phyloP scores from a whole-genome alignment of 23 tunicate genomes.

The Ascidia mentula region DNA sequence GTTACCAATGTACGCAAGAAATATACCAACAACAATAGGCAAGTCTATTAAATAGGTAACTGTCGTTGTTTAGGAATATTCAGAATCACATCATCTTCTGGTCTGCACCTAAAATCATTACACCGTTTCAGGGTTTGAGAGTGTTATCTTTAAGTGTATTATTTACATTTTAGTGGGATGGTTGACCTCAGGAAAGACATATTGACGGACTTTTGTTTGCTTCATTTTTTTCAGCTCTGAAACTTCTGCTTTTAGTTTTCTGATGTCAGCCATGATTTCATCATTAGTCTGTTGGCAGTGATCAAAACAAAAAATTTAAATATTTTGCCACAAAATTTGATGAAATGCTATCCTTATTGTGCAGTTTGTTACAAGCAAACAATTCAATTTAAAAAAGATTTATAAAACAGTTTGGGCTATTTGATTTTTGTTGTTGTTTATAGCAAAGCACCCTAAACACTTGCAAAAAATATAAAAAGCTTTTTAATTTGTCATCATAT shows the following conservation, averaged over 20 bases:
- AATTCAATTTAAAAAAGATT: too few relatives aligned
- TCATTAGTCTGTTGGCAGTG: background rate
- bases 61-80: conserved; percentile 54
- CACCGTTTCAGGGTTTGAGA: too few relatives aligned
- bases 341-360: too few relatives aligned
- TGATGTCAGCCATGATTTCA: background rate
- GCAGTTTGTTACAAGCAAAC: too few relatives aligned
- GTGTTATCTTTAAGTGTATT: too few relatives aligned
- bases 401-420: too few relatives aligned
- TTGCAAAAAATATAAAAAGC: too few relatives aligned
- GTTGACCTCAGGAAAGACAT: conserved; percentile 20
- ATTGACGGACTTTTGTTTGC: conserved; percentile 14
- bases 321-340: too few relatives aligned
- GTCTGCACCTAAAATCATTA: conserved; percentile 33
- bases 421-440: too few relatives aligned
- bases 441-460: too few relatives aligned
- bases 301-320: too few relatives aligned
- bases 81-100: conserved; percentile 64
- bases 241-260: conserved; percentile 11
- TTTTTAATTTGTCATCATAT: too few relatives aligned
- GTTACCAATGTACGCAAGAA: background rate
- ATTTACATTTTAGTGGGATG: background rate
- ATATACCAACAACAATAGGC: background rate
- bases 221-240: background rate
- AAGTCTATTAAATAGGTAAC: conserved; percentile 38